Percentiles rank a stretch among this genome's conserved stretches.
Conservation (phyloP, 2,888 invertebrate genomes). For the Cerceris ruficornis region DNA sequence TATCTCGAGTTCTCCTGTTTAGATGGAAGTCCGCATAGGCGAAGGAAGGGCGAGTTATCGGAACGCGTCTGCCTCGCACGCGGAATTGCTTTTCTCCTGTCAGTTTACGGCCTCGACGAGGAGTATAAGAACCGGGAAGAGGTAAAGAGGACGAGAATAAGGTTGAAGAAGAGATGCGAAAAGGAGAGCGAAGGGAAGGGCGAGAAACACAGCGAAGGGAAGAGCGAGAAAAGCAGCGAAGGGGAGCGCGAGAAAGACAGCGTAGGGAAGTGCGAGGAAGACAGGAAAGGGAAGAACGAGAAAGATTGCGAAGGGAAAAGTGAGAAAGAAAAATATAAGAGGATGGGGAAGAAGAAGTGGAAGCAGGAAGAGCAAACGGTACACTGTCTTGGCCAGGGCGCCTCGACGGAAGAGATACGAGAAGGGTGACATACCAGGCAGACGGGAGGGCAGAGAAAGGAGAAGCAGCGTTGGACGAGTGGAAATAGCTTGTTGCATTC, state of each 20-base stretch:
- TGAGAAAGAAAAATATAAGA: not conserved
- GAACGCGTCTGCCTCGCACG: constrained; percentile 13
- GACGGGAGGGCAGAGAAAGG: constrained; percentile 28
- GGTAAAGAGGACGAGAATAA: too few relatives aligned
- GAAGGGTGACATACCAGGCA: constrained; percentile 28
- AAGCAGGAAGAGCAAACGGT: constrained; percentile 10
- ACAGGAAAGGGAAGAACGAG: too few relatives aligned
- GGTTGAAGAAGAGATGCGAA: too few relatives aligned
- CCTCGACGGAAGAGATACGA: constrained; percentile 19
- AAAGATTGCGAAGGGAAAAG: too few relatives aligned
- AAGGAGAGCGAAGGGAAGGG: too few relatives aligned
- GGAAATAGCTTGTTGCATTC: constrained; percentile 76
- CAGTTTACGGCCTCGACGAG: constrained; percentile 26
- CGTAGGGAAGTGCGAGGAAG: too few relatives aligned
- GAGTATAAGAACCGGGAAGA: not conserved
- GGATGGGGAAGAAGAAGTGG: constrained; percentile 4
- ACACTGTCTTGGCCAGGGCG: constrained; percentile 34
- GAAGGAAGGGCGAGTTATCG: constrained; percentile 2
- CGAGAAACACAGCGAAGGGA: too few relatives aligned
- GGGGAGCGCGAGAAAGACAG: too few relatives aligned
- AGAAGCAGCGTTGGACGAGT: constrained; percentile 52
- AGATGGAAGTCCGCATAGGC: constrained; percentile 12
- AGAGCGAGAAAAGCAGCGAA: too few relatives aligned
- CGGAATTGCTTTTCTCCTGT: constrained; percentile 47
- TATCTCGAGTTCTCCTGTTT: not conserved